Evolutionary conservation across 2,113 vertebrate species (phyloP).

Genomic region (Porphyrio hochstetteri): DNA sequence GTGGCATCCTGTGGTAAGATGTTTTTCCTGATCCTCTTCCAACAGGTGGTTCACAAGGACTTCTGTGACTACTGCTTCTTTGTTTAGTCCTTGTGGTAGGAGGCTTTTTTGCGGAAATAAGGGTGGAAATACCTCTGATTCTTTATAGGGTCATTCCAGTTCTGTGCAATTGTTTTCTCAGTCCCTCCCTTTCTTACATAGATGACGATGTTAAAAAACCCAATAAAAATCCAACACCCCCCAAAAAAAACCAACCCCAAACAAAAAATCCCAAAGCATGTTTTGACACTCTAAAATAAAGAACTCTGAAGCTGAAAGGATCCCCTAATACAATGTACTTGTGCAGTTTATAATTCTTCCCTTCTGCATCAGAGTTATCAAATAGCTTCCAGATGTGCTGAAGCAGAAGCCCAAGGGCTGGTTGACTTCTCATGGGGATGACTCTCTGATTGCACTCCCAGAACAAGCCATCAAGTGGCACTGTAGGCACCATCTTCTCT

Average conservation of each 20-base stretch:
- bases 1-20: neutral
- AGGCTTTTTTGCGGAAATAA: neutral
- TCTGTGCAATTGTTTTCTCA: neutral
- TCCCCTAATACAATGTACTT: neutral
- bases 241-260: neutral
- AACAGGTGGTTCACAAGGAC: neutral
- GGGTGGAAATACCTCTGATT: neutral
- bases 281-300: neutral
- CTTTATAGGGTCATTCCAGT: neutral
- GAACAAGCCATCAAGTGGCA: constrained; percentile 27
- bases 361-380: neutral
- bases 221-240: neutral
- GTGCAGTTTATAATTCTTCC: neutral
- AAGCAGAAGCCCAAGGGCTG: neutral
- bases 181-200: neutral
- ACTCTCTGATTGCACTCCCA: neutral
- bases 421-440: neutral
- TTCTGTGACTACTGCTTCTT: neutral
- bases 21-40: neutral
- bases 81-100: neutral
- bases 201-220: neutral
- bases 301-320: neutral
- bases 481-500: neutral
- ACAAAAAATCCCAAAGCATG: neutral
- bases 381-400: neutral